Evolutionary conservation across 2,797 vertebrate genomes (phyloP), one percentile per base, ranked within the genome.

Genomic region (Linurgus olivaceus): DNA sequence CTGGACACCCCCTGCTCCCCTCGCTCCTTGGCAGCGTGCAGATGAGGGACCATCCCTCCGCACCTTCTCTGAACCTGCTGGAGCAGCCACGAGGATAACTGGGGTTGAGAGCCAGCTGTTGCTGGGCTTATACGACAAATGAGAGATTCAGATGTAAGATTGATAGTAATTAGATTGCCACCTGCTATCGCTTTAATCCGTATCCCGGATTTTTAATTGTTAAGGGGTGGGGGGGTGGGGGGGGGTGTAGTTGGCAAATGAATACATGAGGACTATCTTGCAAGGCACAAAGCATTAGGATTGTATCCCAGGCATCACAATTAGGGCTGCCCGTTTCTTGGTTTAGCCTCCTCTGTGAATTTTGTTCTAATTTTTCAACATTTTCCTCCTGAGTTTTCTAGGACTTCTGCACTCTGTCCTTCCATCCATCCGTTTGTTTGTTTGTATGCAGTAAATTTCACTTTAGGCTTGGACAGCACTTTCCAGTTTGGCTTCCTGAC

Each of bases 121-220:
- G 84, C 55, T 59, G 76, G 72, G 88, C 84, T 95, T 86, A 73
- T 87, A 71, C 66, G 93, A 92, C 96, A 95, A 96, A 96, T 55
- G 81, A 94, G 95, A 84, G 81, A 80, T 95, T 96, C 77, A 96
- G 83, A 95, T 94, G 87, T 58, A 86, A 89, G 86, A 83, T 1
- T 95, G 92, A 96, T 96, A 90, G 89, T 92, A 96, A 97, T 97
- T 97, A 97, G 73, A 96, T 95, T 93, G 94, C 94, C 97, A 97
- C 97, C 97, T 97, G 96, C 96, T 94, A 93, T 88, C 11, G 31
- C 97, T 96, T 96, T 96, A 93, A 97, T 97, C 95, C 31, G 11
- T 52, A 92, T 91, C 86, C 84, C 37, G 3, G 78, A 90, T 93
- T 96, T 95, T 93, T 94, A 96, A 92, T 96, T 96, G 94, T 93